Evolutionary conservation across 2,113 vertebrate species (phyloP).

Genomic region (Zonotrichia leucophrys): DNA sequence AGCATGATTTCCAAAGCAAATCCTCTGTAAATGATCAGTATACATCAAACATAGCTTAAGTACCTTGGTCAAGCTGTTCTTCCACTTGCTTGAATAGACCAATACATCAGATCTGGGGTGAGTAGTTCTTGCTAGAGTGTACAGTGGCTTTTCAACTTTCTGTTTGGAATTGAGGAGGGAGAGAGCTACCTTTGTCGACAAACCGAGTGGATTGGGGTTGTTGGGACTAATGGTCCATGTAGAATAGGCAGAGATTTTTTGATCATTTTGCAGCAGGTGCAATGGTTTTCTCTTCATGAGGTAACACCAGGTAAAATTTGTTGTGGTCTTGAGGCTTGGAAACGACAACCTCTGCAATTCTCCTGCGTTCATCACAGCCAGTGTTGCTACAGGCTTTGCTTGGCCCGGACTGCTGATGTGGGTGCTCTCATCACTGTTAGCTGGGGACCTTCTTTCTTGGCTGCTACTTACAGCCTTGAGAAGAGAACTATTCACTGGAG

Average conservation of each 20-base stretch:
- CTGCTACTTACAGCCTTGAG: constrained; percentile 73
- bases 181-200: constrained; percentile 94
- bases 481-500: constrained; percentile 55
- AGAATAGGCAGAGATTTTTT: constrained; percentile 90
- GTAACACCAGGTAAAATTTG: constrained; percentile 95
- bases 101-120: constrained; percentile 85
- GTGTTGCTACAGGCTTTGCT: constrained; percentile 69
- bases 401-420: constrained; percentile 73
- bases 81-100: constrained; percentile 94
- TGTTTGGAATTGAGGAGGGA: constrained; percentile 95
- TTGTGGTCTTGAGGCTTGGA: constrained; percentile 92
- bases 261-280: constrained; percentile 85
- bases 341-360: constrained; percentile 85
- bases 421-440: constrained; percentile 66
- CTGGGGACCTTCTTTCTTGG: constrained; percentile 78
- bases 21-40: not conserved
- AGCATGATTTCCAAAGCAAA: constrained; percentile 1
- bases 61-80: constrained; percentile 89
- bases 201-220: constrained; percentile 89
- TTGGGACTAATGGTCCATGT: constrained; percentile 83
- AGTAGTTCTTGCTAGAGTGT: constrained; percentile 89
- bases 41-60: not conserved
- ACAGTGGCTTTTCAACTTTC: constrained; percentile 86
- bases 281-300: constrained; percentile 88
- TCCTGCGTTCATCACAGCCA: constrained; percentile 74